Base-by-base conservation (phyloP, 2,797 vertebrate species). In the Cyprinella venusta region DNA sequence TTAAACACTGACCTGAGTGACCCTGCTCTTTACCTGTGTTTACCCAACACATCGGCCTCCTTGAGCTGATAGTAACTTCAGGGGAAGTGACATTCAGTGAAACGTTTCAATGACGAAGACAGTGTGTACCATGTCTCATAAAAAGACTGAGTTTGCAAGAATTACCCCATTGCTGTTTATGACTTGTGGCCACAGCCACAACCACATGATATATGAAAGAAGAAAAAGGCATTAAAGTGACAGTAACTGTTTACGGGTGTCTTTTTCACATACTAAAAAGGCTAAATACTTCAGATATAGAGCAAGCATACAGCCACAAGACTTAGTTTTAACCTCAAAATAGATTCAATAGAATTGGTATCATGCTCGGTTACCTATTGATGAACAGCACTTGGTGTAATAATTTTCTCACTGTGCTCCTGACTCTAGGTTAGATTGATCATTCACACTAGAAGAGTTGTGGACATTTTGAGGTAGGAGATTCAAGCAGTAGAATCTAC, bases 1-100 rank as follows among this genome's bases (percentile, higher is more conserved):
- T 84, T 75, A 77, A 80, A 81, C 74, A 77, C 16, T 69, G 33
- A 74, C 70, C 71, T 54, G 15, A 79, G 45, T 12, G 3, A 56
- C 52, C 45, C 70, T 38, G 36, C 61, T 77, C 64, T 83, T 83
- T 80, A 83, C 70, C 48, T 36, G 30, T 81, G 71, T 83, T 83
- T 80, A 86, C 76, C 59, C 71, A 61, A 61, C 65, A 40, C 69
- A 52, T 24, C 7, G 8, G 67, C 52, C 30, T 76, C 18, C 40
- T 26, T 40, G 48, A 80, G 63, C 36, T 64, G 80, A 69, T 74
- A 63, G 69, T 69, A 59, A 33, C 33, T 59, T 80, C 1, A 9
- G 71, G 24, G 52, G 56, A 42, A 80, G 63, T 72, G 54, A 42
- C 70, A 69, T 86, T 80, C 71, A 38, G 75, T 19, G 56, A 80